Conservation (phyloP, 2,888 invertebrate genomes). For the Lordiphosa fenestrarum region DNA sequence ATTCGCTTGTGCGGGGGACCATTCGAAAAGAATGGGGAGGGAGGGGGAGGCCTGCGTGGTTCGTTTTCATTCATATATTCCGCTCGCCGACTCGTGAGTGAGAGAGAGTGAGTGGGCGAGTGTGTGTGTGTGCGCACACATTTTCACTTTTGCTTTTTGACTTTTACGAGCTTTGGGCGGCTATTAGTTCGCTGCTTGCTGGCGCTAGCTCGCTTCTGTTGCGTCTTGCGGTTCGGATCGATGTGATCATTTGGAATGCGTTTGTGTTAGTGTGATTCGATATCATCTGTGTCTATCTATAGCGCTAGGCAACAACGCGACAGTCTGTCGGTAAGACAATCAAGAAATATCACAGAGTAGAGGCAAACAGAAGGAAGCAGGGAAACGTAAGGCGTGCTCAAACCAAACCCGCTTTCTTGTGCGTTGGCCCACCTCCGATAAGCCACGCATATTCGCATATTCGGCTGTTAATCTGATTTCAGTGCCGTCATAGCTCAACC, state of each 20-base stretch:
- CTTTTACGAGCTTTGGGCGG: conserved; percentile 6
- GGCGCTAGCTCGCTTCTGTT: conserved; percentile 7
- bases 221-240: conserved; percentile 13
- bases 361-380: conserved; percentile 2
- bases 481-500: conserved; percentile 9
- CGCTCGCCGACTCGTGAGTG: conserved; percentile 9
- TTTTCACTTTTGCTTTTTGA: conserved; percentile 36
- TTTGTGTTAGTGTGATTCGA: conserved; percentile 46
- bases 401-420: neutral
- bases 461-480: neutral
- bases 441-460: neutral
- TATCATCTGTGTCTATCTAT: conserved; percentile 62
- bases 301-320: conserved; percentile 47
- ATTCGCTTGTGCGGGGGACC: too few species aligned
- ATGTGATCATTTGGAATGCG: conserved; percentile 35
- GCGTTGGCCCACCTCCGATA: neutral
- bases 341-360: conserved; percentile 13
- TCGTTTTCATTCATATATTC: conserved; percentile 12
- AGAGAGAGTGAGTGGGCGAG: conserved; percentile 1
- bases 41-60: neutral
- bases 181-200: conserved; percentile 5
- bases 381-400: conserved; percentile 2
- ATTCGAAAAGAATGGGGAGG: too few species aligned
- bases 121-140: conserved; percentile 14
- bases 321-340: conserved; percentile 22